These are phyloP conservation scores for Hippopotamyrus pictus DNA, from an alignment of 2,797 vertebrate genomes.

Conservation along the genomic window DNA sequence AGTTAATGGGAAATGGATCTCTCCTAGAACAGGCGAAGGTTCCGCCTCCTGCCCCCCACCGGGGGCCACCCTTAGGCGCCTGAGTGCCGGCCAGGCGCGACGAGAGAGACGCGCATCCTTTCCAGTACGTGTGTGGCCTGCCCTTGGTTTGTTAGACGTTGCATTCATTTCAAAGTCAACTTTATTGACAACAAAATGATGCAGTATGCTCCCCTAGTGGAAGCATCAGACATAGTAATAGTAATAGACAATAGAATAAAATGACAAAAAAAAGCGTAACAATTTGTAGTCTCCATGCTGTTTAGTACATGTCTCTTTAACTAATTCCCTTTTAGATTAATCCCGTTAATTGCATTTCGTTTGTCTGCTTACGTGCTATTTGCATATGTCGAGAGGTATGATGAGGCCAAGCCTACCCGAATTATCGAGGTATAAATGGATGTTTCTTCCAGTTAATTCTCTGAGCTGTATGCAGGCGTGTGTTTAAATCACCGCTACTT, in stretches of 20 bases:
- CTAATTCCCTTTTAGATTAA: background rate
- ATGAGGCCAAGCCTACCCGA: background rate
- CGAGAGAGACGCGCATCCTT: background rate
- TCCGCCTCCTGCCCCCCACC: slow-evolving; percentile 21
- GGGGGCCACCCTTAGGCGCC: background rate
- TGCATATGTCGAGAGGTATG: background rate
- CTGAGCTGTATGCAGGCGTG: background rate
- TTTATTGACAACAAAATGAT: background rate
- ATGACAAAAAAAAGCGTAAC: background rate
- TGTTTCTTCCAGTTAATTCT: background rate
- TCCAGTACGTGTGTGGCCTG: background rate
- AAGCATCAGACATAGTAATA: background rate
- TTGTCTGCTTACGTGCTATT: background rate
- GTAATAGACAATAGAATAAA: background rate
- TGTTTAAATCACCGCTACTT: background rate
- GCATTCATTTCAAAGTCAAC: background rate
- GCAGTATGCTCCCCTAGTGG: background rate
- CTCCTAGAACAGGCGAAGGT: slow-evolving; percentile 23
- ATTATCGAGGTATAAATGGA: background rate
- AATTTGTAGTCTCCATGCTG: background rate
- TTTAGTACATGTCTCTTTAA: background rate
- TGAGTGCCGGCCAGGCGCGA: background rate
- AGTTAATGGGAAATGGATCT: slow-evolving; percentile 39
- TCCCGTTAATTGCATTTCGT: background rate
- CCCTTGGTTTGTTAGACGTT: background rate